A percentile compares a stretch with the other conserved stretches of the same genome.
Evolutionary conservation across 2,113 vertebrate species (phyloP).

Genomic region (Recurvirostra avosetta): DNA sequence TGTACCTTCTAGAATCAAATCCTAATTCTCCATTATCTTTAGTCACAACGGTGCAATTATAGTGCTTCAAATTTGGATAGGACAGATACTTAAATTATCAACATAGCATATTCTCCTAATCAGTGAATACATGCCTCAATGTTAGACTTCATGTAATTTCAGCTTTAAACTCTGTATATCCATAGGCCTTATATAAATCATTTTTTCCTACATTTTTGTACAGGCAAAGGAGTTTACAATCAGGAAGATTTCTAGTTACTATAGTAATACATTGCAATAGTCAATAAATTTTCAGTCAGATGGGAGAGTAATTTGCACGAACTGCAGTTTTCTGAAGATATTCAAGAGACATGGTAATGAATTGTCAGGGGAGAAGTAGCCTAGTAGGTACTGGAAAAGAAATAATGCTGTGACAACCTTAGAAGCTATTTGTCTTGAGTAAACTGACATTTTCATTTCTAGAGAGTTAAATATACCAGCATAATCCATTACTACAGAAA

Average conservation of each 20-base stretch:
- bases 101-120: neutral
- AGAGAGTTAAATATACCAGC: neutral
- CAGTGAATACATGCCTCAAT: neutral
- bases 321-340: neutral
- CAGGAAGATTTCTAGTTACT: neutral
- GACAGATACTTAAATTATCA: neutral
- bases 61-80: neutral
- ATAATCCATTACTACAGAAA: neutral
- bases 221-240: neutral
- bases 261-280: neutral
- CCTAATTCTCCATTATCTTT: neutral
- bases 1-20: neutral
- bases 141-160: neutral
- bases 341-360: neutral
- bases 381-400: neutral
- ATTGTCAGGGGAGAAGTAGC: neutral
- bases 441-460: neutral
- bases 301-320: neutral
- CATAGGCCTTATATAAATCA: neutral
- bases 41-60: neutral
- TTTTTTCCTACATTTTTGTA: neutral
- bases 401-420: neutral
- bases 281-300: neutral
- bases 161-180: neutral
- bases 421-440: neutral